Evolutionary conservation across 2,888 invertebrate species (phyloP), one percentile per base, ranked within the genome.

Genomic region (Leptopilina drosophilae): DNA sequence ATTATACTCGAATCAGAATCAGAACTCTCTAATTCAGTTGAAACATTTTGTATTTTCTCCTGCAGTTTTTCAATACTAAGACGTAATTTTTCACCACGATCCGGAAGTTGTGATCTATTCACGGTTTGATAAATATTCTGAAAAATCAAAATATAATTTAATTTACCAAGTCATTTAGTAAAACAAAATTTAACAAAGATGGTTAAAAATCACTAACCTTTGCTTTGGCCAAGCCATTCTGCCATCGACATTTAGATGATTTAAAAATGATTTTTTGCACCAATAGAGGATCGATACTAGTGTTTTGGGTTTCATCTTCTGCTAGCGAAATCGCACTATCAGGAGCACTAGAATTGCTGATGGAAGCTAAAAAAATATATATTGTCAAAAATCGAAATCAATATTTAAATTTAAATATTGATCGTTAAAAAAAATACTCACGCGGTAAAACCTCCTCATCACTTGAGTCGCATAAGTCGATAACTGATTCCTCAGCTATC

Each of bases 291-390:
- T 89, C 84, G 14, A 88, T 78, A 33, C 85, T 99, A 85, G 99
- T 99, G 0, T 99, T 98, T 0, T 99, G 99, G 0, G 99, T 97
- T 92, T 99, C 99, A 91, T 99, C 99, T 91, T 99, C 99, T 46
- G 99, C 99, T 15, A 97, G 92, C 0, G 99, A 99, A 92, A 99
- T 99, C 0, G 99, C 99, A 92, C 56, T n/a, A 5, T 73, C 73
- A 5, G 56, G 56, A 1, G 73, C 73, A 73, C 73, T 73, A 12
- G 26, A 56, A 8, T 53, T 53, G 4, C 69, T 69, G 69, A 53
- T 69, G 7, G 69, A 69, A 69, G 56, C 69, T 69, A 33, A 53
- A 69, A 26, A 12, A 53, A 26, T 20, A 64, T 11, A 6, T 75
- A 20, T 11, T n/a, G 53, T 76, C 78, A 76, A 73, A 73, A 15